Evolutionary conservation across 1,140 invertebrate species (phyloP).

Genomic region (Brachionus paranguensis): DNA sequence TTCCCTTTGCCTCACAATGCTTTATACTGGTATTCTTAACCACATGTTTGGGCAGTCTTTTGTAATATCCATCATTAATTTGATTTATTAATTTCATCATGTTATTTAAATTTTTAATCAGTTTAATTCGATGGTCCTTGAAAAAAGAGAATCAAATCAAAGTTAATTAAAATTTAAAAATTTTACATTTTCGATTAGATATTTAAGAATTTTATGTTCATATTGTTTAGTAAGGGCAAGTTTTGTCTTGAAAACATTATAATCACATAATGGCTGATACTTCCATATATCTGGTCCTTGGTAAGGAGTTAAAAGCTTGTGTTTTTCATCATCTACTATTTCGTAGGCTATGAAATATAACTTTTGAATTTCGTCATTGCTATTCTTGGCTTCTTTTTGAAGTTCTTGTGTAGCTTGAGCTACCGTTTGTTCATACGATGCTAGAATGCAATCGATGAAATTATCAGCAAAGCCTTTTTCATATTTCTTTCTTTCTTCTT

Average conservation of each 20-base stretch:
- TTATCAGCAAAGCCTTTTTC: slow-evolving; percentile 23
- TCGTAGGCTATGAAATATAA: slow-evolving; percentile 38
- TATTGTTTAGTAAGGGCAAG: background rate
- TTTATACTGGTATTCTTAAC: background rate
- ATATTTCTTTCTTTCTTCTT: background rate
- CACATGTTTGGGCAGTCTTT: background rate
- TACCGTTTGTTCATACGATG: background rate
- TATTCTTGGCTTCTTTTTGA: background rate
- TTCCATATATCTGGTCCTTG: slow-evolving; percentile 13
- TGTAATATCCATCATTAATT: background rate
- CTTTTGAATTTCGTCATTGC: slow-evolving; percentile 16
- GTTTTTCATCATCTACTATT: background rate
- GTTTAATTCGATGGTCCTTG: background rate
- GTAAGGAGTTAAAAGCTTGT: background rate
- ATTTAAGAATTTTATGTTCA: background rate
- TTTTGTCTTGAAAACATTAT: slow-evolving; percentile 7
- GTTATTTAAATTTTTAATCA: background rate
- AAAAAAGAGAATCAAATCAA: background rate
- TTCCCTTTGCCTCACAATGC: background rate
- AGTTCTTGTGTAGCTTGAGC: background rate
- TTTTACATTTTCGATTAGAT: background rate
- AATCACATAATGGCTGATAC: slow-evolving; percentile 1
- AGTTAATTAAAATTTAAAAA: too few relatives aligned
- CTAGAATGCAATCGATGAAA: background rate
- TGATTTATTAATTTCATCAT: slow-evolving; percentile 11